Base-by-base conservation (phyloP, 2,888 invertebrate genomes). In the Parnassius smintheus region DNA sequence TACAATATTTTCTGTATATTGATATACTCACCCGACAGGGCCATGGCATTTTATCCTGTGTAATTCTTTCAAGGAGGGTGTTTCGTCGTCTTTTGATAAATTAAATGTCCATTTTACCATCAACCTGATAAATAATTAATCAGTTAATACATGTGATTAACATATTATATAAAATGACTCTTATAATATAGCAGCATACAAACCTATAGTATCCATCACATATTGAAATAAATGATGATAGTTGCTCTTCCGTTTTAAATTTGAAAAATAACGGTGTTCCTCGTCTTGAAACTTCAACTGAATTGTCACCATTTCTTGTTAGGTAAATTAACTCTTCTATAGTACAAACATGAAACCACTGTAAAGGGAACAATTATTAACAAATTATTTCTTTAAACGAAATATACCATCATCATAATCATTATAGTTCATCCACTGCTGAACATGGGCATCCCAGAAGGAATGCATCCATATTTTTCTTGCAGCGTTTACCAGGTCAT, bases 101-200 rank as follows among this genome's bases (percentile, higher is more conserved):
- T 97, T 97, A 77, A 97, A 96, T 49, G 96, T 97, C 97, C 97
- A 98, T 86, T 97, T 98, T 53, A 95, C 95, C 76, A 95, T 95
- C 71, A 97, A 88, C 75, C 97, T 94, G 68, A 58, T 49, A 45
- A 59, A 52, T 52, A 9, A 11, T 3, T 8, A n/a, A 18, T 12
- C 45, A 41, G 48, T 57, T 12, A 13, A 50, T 12, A 11, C 11
- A 10, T 11, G 46, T 7, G 62, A 41, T 9, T 13, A 22, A 9
- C 7, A 44, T 51, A 3, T 35, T 10, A 11, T 62, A 25, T 42
- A 45, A 50, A 35, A 35, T 35, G 25, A 52, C 49, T 52, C 3
- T 11, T 25, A 53, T 9, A 50, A 7, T 11, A 35, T 42, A 45
- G 18, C 42, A 7, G 35, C 63, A 18, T 42, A 66, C 72, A 65